These are phyloP conservation scores for Anarhynchus alexandrinus DNA, from an alignment of 2,113 vertebrate genomes.

Conservation along the genomic window DNA sequence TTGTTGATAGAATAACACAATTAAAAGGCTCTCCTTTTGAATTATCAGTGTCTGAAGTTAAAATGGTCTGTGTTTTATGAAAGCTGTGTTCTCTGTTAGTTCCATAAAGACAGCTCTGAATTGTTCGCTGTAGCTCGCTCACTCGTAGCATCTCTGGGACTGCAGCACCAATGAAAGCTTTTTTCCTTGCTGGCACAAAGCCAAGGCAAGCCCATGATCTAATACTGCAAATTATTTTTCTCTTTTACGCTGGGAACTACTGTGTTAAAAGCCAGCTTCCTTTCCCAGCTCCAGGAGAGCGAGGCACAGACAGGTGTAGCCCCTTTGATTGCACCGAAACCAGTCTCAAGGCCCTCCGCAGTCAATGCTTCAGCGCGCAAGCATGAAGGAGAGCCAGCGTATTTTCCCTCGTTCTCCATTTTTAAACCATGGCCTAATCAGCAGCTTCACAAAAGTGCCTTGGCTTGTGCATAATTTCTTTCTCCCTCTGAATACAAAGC, in stretches of 20 bases:
- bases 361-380: neutral
- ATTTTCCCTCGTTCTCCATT: slow-evolving; percentile 8
- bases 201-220: slow-evolving; percentile 65
- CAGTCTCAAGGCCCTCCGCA: neutral
- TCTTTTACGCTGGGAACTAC: slow-evolving; percentile 36
- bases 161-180: slow-evolving; percentile 19
- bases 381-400: neutral
- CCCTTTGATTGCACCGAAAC: neutral
- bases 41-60: slow-evolving; percentile 1
- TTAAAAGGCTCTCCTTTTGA: neutral
- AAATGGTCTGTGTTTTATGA: slow-evolving; percentile 5
- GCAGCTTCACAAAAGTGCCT: slow-evolving; percentile 11
- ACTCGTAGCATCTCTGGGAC: neutral
- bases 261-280: slow-evolving; percentile 31
- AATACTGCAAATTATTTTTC: slow-evolving; percentile 65
- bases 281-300: neutral
- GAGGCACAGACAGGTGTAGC: neutral
- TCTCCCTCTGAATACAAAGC: slow-evolving; percentile 8
- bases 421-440: slow-evolving; percentile 39
- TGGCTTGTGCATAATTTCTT: neutral
- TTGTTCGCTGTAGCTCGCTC: neutral
- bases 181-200: slow-evolving; percentile 36
- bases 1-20: neutral
- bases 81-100: neutral
- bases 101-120: slow-evolving; percentile 25